A percentile compares a stretch with the other conserved stretches of the same genome.
Conservation (phyloP, 2,888 invertebrate genomes). For the Coelinius sp. region DNA sequence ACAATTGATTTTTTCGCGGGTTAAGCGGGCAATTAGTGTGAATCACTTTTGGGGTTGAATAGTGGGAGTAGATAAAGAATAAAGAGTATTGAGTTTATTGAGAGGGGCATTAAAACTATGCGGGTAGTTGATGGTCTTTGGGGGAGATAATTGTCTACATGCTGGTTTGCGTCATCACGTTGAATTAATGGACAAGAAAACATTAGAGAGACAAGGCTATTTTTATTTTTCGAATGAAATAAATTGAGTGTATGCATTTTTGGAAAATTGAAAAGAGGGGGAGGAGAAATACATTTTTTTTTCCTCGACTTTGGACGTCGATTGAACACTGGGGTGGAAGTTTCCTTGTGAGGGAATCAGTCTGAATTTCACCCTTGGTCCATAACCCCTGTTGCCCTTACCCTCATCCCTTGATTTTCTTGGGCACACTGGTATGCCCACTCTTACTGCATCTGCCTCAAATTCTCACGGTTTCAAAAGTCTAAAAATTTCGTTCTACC, state of each 20-base stretch:
- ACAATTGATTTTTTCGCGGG: constrained; percentile 60
- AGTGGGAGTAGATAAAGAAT: constrained; percentile 17
- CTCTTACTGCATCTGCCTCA: constrained; percentile 30
- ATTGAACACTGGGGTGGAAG: not conserved
- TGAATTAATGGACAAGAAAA: not conserved
- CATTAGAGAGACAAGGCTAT: too few species aligned
- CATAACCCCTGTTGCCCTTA: constrained; percentile 1
- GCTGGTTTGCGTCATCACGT: constrained; percentile 24
- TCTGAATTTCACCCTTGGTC: constrained; percentile 28
- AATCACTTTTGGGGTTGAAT: constrained; percentile 50
- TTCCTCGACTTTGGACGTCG: not conserved
- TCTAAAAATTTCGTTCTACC: not conserved
- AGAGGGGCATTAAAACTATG: constrained; percentile 34
- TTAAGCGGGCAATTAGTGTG: constrained; percentile 56
- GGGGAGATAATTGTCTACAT: constrained; percentile 50
- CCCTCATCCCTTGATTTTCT: constrained; percentile 25
- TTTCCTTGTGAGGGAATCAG: not conserved
- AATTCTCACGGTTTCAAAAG: constrained; percentile 36
- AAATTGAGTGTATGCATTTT: too few species aligned
- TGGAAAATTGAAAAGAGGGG: not conserved
- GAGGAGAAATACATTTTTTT: not conserved
- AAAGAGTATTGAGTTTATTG: constrained; percentile 31
- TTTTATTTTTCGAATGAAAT: too few species aligned
- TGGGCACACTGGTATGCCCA: constrained; percentile 1
- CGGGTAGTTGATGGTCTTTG: constrained; percentile 39